Evolutionary conservation across 2,797 vertebrate species (phyloP).

Genomic region (Cheirogaleus major): DNA sequence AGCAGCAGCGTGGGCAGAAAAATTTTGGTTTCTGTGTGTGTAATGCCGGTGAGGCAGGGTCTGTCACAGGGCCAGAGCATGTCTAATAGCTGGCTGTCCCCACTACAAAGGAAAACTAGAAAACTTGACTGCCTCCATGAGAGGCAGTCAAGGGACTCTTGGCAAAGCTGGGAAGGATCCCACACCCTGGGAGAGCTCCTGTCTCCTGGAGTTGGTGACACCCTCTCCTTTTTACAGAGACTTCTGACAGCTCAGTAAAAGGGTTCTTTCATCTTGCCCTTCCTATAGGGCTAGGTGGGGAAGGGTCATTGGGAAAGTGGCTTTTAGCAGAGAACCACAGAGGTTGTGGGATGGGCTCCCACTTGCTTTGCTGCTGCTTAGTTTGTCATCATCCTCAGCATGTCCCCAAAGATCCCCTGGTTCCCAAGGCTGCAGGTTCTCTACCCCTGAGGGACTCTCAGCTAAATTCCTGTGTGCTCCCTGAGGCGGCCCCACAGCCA

Average conservation of each 20-base stretch:
- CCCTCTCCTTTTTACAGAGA: not conserved
- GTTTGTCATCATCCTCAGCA: not conserved
- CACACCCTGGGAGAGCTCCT: not conserved
- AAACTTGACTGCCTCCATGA: too few species aligned
- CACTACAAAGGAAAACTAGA: not conserved
- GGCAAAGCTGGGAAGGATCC: not conserved
- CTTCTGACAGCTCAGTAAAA: not conserved
- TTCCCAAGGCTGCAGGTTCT: too few species aligned
- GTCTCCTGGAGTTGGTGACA: not conserved
- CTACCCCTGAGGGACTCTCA: too few species aligned
- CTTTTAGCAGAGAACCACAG: not conserved
- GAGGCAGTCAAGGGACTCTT: not conserved
- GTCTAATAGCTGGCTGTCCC: not conserved
- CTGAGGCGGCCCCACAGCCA: accelerated
- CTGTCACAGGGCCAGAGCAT: not conserved
- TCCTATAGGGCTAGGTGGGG: not conserved
- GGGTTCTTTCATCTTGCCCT: not conserved
- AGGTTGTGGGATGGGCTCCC: not conserved
- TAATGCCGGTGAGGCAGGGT: not conserved
- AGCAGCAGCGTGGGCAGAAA: not conserved
- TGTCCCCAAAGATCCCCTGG: not conserved
- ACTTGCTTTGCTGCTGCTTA: not conserved
- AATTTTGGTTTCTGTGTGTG: not conserved
- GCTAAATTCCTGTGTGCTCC: not conserved
- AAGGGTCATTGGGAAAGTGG: not conserved